phyloP scores from a whole-genome alignment of 1,140 invertebrate species.

The Chelonus insularis region DNA sequence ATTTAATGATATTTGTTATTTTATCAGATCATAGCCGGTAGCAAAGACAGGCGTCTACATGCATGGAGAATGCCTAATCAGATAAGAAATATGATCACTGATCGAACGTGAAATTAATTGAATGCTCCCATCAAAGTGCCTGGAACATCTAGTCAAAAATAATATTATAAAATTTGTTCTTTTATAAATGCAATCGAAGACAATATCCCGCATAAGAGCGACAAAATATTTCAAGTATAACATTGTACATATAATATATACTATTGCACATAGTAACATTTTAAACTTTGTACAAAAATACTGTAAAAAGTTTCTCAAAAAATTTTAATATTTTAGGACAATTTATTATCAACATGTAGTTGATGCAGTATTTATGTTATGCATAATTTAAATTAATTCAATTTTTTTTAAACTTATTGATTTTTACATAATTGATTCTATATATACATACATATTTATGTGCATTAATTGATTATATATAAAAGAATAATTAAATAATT shows the following conservation, averaged over 20 bases:
- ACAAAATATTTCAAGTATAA: neutral
- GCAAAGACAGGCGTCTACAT: slow-evolving; percentile 65
- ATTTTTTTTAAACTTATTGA: neutral
- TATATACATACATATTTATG: too few relatives aligned
- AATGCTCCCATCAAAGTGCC: slow-evolving; percentile 21
- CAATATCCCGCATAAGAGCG: slow-evolving; percentile 1
- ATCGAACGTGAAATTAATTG: slow-evolving; percentile 21
- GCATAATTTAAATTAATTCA: neutral
- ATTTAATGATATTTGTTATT: too few relatives aligned
- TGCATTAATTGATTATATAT: too few relatives aligned
- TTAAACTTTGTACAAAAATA: slow-evolving; percentile 15
- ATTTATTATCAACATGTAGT: slow-evolving; percentile 11
- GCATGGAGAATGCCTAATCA: slow-evolving; percentile 65
- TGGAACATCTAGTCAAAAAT: slow-evolving; percentile 32
- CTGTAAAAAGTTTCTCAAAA: neutral
- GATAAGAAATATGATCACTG: slow-evolving; percentile 46
- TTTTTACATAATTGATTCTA: too few relatives aligned
- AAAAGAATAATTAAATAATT: too few relatives aligned
- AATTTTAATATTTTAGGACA: neutral
- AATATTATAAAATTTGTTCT: neutral
- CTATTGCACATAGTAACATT: slow-evolving; percentile 13
- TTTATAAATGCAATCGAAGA: too few relatives aligned
- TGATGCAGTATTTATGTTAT: slow-evolving; percentile 15
- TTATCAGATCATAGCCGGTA: slow-evolving; percentile 67
- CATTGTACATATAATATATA: slow-evolving; percentile 1